A percentile compares a stretch with the other conserved stretches of the same genome.
phyloP scores from a whole-genome alignment of 1,140 invertebrate genomes.

The Cyphomyrmex costatus region DNA sequence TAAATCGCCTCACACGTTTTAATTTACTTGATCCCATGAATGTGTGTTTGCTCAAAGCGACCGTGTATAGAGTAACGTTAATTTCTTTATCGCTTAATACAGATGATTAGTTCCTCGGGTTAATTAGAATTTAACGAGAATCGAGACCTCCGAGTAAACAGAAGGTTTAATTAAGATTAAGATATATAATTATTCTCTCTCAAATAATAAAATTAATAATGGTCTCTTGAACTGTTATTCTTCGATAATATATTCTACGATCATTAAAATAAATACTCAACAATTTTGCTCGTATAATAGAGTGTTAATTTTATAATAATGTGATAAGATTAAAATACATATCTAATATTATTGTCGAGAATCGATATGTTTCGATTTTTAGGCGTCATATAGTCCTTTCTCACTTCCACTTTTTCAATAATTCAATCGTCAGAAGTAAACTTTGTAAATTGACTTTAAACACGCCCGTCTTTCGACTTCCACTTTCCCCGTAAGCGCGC shows the following conservation, averaged over 20 bases:
- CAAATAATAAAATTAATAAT: constrained; percentile 21
- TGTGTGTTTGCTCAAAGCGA: constrained; percentile 29
- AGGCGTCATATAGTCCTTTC: background rate
- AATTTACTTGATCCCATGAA: constrained; percentile 26
- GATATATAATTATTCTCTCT: constrained; percentile 4
- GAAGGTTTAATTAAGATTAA: constrained; percentile 28
- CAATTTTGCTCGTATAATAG: background rate
- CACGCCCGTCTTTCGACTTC: constrained; percentile 10
- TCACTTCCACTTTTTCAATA: constrained; percentile 1
- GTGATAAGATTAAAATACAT: background rate
- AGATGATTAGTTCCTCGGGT: constrained; percentile 1
- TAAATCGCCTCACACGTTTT: constrained; percentile 14
- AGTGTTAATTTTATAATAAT: background rate
- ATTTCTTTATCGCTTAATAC: constrained; percentile 5
- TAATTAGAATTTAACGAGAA: constrained; percentile 35
- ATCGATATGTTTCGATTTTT: background rate
- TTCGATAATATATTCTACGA: background rate
- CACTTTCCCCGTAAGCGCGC: background rate
- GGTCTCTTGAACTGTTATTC: background rate
- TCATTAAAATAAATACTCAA: background rate
- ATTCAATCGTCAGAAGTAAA: constrained; percentile 54
- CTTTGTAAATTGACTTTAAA: constrained; percentile 37
- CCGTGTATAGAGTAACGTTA: background rate
- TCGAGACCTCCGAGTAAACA: background rate
- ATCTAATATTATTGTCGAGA: too few species aligned